Base-by-base conservation (phyloP, 2,113 vertebrate genomes). In the Alces alces region DNA sequence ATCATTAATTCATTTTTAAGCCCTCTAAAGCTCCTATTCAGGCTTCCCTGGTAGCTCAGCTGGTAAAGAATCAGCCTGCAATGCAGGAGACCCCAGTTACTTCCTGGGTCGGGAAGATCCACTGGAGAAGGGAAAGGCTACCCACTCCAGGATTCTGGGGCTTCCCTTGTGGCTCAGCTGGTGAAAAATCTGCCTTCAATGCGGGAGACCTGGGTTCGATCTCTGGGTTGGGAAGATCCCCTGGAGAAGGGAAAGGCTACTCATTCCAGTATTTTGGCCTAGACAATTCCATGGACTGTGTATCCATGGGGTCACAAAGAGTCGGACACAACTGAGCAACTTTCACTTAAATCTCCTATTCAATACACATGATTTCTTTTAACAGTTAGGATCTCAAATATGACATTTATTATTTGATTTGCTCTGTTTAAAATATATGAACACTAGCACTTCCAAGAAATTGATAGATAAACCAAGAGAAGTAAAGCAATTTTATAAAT, bases 171-270 rank as follows among this genome's bases (percentile, higher is more conserved):
- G n/a, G 10, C n/a, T 39, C n/a, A 73, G n/a, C n/a, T 0, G 5
- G n/a, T 39, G 10, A 73, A 70, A 23, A 36, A 23, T 73, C n/a
- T 39, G 19, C n/a, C 66, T 73, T 73, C 10, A 73, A 12, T 39
- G 66, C 0, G 0, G 19, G n/a, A 73, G n/a, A 39, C n/a, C 66
- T 23, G n/a, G 2, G 19, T 73, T 73, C 2, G 11, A 0, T 39
- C 66, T 9, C 66, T 73, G n/a, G n/a, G n/a, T 73, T 73, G 19
- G n/a, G n/a, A 73, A 73, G 66, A 73, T 39, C 19, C 21, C 66
- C 36, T 70, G 5, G 10, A 70, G n/a, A 70, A 70, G 19, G 66
- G n/a, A 70, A 70, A 39, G n/a, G n/a, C 19, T 70, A 39, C 5
- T 36, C 19, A 36, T 70, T 70, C 66, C 66, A 23, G 66, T 70